Base-by-base conservation (phyloP, 2,797 vertebrate genomes). In the Poeciliopsis gracilis region DNA sequence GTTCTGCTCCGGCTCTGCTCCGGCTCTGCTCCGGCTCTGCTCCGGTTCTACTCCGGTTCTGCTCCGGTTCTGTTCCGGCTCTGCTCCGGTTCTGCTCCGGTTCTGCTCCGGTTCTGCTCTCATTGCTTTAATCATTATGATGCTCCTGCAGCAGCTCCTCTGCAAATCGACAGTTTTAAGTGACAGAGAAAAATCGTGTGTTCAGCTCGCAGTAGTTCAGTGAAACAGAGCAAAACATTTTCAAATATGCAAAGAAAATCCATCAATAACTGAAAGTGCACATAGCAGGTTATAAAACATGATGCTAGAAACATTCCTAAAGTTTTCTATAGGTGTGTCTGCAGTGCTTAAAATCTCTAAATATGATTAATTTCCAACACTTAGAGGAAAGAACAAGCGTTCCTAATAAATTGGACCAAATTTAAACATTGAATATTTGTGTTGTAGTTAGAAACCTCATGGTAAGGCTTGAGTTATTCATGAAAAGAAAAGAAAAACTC, bases 391-490 rank as follows among this genome's bases (percentile, higher is more conserved):
- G 47, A 86, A 80, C 0, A 15, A 70, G 45, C 73, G 36, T 79
- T 71, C 85, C 89, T 77, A 81, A 90, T 88, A 78, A 87, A 91
- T 89, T 38, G 82, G 38, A 85, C 53, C 71, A 41, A 89, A 84
- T 86, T 83, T 84, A 90, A 85, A 51, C 76, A 46, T 87, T 89
- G 74, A 71, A 80, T 89, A 79, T 89, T 87, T 84, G 87, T 88
- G 77, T 85, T 90, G 81, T 76, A 69, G 83, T 90, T 88, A 28
- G 45, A 92, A 92, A 90, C 87, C 73, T 87, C 88, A 88, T 78
- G 85, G 91, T 84, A 69, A 81, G 75, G 83, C 85, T 88, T 92
- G 84, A 91, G 71, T 94, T 91, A 95, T 94, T 93, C 91, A 93
- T 93, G 30, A 30, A 30, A 30, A 30, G 91, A 30, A 30, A 30